Conservation (phyloP, 2,888 invertebrate species). For the Tenodera sinensis region DNA sequence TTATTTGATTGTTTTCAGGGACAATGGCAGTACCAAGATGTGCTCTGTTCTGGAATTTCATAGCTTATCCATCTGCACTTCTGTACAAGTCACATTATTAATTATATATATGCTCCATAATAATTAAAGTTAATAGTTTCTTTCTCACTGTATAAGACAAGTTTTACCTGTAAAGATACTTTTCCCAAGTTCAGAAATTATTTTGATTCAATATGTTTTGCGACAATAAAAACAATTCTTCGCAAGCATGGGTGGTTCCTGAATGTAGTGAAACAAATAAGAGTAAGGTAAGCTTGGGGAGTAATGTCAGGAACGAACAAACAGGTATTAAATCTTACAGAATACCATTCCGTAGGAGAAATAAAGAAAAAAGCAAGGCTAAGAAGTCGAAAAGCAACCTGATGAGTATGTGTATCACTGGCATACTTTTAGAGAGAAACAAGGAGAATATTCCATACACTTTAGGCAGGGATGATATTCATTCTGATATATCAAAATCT, state of each 20-base stretch:
- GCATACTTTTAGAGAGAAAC: background rate
- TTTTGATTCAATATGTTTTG: background rate
- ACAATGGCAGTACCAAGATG: too few species aligned
- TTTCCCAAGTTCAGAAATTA: background rate
- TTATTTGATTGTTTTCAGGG: too few species aligned
- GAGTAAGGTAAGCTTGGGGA: too few species aligned
- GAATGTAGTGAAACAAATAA: too few species aligned
- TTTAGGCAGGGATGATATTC: background rate
- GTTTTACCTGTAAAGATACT: background rate
- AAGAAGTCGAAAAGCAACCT: background rate
- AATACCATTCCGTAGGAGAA: background rate
- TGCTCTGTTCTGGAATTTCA: too few species aligned
- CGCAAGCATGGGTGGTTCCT: too few species aligned
- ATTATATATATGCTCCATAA: too few species aligned
- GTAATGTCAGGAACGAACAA: background rate
- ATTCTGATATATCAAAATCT: too few species aligned
- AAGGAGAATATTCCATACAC: background rate
- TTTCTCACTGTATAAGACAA: too few species aligned
- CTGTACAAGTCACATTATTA: too few species aligned
- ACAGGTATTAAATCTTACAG: background rate
- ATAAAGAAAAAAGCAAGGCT: background rate
- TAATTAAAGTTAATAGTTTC: too few species aligned
- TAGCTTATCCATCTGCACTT: too few species aligned
- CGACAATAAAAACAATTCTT: background rate
- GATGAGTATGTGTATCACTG: background rate